Conservation (phyloP, 2,888 invertebrate species). For the Tetheella fluctuosa region DNA sequence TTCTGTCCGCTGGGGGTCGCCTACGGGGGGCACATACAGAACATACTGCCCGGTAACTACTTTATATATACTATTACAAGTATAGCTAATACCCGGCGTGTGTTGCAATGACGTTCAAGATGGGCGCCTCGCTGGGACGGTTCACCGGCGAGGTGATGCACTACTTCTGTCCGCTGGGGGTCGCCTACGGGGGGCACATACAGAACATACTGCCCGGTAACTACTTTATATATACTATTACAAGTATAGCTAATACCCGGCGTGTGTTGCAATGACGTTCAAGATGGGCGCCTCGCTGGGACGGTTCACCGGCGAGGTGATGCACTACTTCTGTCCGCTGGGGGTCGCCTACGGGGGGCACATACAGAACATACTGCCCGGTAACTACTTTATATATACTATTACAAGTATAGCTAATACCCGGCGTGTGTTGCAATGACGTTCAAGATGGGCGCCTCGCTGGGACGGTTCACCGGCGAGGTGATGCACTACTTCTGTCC, state of each 20-base stretch:
- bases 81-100: no score
- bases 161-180: slow-evolving; percentile 95
- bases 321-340: slow-evolving; percentile 96
- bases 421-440: no score
- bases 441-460: slow-evolving; percentile 97
- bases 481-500: slow-evolving; percentile 97
- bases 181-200: slow-evolving; percentile 93
- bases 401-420: no score
- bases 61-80: no score
- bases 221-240: no score
- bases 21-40: slow-evolving; percentile 93
- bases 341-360: slow-evolving; percentile 96
- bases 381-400: no score
- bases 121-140: slow-evolving; percentile 97
- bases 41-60: slow-evolving; percentile 92
- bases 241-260: no score
- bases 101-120: slow-evolving; percentile 98
- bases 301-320: slow-evolving; percentile 94
- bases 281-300: slow-evolving; percentile 98
- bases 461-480: slow-evolving; percentile 97
- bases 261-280: no score
- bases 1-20: slow-evolving; percentile 96
- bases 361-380: slow-evolving; percentile 93
- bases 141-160: slow-evolving; percentile 97
- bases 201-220: slow-evolving; percentile 93